Evolutionary conservation across 1,140 invertebrate species (phyloP), one percentile per base, ranked within the genome.

Genomic region (Acromyrmex charruanus): DNA sequence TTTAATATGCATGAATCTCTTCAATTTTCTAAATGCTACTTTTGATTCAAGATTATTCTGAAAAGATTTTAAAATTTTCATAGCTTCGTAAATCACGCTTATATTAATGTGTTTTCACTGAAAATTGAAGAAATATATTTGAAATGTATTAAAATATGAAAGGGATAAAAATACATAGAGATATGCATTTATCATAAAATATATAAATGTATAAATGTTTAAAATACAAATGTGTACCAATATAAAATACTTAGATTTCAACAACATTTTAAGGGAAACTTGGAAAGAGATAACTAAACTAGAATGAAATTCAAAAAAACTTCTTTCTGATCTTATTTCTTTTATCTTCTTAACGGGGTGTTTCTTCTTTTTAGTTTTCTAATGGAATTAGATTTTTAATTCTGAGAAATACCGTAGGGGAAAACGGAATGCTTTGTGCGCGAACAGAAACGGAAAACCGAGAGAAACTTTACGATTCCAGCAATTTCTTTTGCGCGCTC

Each of bases 311-410:
- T 49, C 51, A 18, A 21, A 44, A 82, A 61, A n/a, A 10, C 6
- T 58, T 71, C 16, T 44, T 53, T 21, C 28, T 18, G 21, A 35
- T 6, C 14, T 35, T 21, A 44, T 59, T 59, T 59, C 25, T 74
- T 72, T 82, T 49, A 74, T 74, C 28, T 74, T 10, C 18, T 28
- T 74, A 74, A 61, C n/a, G 12, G 44, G 35, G 28, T 16, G 10
- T 14, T 14, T 14, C 6, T 49, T 18, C 44, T 35, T 35, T 74
- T 74, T 51, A 9, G 12, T 51, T 61, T 53, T 21, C n/a, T 61
- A 61, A 84, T 16, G 14, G 7, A 75, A 74, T 81, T 71, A 71
- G 51, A 71, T 58, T 74, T 61, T 84, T 84, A 74, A 84, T 75
- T 49, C 21, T 71, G 49, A n/a, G n/a, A 35, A 75, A n/a, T 49